A percentile compares a stretch with the other conserved stretches of the same genome.
These are phyloP conservation scores for Mobula hypostoma DNA, from an alignment of 2,113 vertebrate species.

Conservation along the genomic window DNA sequence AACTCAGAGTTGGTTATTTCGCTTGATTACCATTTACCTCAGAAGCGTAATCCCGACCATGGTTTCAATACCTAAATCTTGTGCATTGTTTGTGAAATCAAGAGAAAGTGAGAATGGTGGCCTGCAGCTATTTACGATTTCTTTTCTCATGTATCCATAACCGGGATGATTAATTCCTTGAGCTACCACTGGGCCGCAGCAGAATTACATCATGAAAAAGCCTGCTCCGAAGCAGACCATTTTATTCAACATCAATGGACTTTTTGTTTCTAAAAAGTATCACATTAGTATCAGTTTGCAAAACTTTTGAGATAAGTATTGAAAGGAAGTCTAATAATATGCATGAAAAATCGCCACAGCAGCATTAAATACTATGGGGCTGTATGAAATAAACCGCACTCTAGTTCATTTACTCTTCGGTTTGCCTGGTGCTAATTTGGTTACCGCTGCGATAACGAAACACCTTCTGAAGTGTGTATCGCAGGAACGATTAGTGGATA, in stretches of 20 bases:
- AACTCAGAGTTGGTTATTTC: not conserved
- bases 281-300: not conserved
- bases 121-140: slow-evolving; percentile 20
- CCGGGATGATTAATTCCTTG: slow-evolving; percentile 41
- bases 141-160: not conserved
- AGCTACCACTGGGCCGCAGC: slow-evolving; percentile 56
- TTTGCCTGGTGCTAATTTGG: not conserved
- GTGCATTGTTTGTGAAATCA: not conserved
- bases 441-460: not conserved
- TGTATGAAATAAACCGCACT: not conserved
- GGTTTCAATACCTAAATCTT: not conserved
- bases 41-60: no score
- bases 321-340: not conserved
- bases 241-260: not conserved
- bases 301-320: not conserved
- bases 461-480: not conserved
- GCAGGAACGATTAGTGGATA: not conserved
- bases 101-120: not conserved
- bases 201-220: slow-evolving; percentile 45
- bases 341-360: not conserved
- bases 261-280: not conserved
- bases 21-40: not conserved
- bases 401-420: not conserved
- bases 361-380: not conserved
- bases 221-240: not conserved